Evolutionary conservation across 1,140 invertebrate species (phyloP).

Genomic region (silkworm (Bombyx mori)): DNA sequence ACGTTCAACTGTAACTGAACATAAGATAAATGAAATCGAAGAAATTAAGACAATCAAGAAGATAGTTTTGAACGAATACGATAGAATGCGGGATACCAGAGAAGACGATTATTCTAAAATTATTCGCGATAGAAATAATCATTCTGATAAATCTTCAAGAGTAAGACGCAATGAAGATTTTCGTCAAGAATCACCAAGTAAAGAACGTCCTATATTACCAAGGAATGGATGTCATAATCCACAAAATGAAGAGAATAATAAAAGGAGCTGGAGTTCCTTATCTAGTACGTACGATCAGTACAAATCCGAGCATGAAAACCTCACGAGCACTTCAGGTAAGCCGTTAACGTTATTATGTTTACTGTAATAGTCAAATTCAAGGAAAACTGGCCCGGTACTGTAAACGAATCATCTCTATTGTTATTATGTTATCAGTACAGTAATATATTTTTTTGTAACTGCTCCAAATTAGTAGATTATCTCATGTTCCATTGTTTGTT

Average conservation of each 20-base stretch:
- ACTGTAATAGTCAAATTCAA: background rate
- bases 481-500: too few relatives aligned
- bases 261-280: slow-evolving; percentile 12
- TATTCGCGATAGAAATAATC: slow-evolving; percentile 6
- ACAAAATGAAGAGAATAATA: slow-evolving; percentile 11
- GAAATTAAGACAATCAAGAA: slow-evolving; percentile 67
- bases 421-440: too few relatives aligned
- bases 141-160: background rate
- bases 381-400: too few relatives aligned
- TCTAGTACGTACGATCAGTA: slow-evolving; percentile 7
- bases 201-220: slow-evolving; percentile 16
- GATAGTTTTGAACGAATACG: slow-evolving; percentile 52
- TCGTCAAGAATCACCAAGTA: slow-evolving; percentile 11
- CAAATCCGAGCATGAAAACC: slow-evolving; percentile 14
- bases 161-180: too few relatives aligned
- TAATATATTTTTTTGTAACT: too few relatives aligned
- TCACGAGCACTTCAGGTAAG: slow-evolving; percentile 22
- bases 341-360: slow-evolving; percentile 1
- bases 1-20: slow-evolving; percentile 52
- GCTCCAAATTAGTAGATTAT: too few relatives aligned
- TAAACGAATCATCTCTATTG: too few relatives aligned
- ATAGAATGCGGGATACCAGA: slow-evolving; percentile 2
- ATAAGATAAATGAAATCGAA: slow-evolving; percentile 60
- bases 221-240: slow-evolving; percentile 21
- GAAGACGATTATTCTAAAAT: slow-evolving; percentile 2